phyloP scores from a whole-genome alignment of 2,113 vertebrate species.

The Forbesichthys agassizii region DNA sequence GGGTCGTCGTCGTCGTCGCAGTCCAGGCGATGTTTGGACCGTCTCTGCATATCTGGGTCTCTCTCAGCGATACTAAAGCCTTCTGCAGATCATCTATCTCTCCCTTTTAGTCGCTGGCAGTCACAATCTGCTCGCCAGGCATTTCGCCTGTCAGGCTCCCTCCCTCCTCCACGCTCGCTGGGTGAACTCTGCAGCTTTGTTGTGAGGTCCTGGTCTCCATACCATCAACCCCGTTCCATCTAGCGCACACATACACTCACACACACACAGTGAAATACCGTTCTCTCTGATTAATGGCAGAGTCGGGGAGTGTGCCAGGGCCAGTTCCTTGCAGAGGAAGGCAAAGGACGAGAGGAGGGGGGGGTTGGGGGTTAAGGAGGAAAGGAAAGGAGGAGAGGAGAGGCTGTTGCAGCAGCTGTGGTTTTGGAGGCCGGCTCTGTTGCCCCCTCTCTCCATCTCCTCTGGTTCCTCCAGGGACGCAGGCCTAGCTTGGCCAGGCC shows the following conservation, averaged over 20 bases:
- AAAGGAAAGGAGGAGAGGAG: conserved; percentile 20
- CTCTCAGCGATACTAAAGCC: conserved; percentile 32
- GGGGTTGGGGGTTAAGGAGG: conserved; percentile 17
- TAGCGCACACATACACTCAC: conserved; percentile 40
- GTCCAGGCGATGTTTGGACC: conserved; percentile 13
- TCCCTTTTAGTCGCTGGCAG: conserved; percentile 57
- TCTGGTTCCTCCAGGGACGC: conserved; percentile 76
- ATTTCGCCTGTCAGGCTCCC: conserved; percentile 70
- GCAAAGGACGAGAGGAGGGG: conserved; percentile 36
- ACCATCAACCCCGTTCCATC: conserved; percentile 68
- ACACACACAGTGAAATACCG: conserved; percentile 28
- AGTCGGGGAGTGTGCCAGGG: conserved; percentile 72
- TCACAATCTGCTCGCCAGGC: conserved; percentile 76
- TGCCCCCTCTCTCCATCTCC: conserved; percentile 76
- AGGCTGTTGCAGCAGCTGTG: conserved; percentile 72
- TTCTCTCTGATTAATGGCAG: conserved; percentile 79
- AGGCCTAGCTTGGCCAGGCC: conserved; percentile 70
- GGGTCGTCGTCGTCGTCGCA: background rate
- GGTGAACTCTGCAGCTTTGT: conserved; percentile 78
- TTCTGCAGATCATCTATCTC: conserved; percentile 51
- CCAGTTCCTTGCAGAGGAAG: conserved; percentile 52
- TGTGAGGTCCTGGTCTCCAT: conserved; percentile 78
- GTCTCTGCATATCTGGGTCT: conserved; percentile 38
- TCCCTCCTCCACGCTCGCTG: conserved; percentile 73
- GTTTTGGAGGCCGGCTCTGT: conserved; percentile 72